These are phyloP conservation scores for Talpa occidentalis DNA, from an alignment of 2,113 vertebrate genomes.

Conservation along the genomic window DNA sequence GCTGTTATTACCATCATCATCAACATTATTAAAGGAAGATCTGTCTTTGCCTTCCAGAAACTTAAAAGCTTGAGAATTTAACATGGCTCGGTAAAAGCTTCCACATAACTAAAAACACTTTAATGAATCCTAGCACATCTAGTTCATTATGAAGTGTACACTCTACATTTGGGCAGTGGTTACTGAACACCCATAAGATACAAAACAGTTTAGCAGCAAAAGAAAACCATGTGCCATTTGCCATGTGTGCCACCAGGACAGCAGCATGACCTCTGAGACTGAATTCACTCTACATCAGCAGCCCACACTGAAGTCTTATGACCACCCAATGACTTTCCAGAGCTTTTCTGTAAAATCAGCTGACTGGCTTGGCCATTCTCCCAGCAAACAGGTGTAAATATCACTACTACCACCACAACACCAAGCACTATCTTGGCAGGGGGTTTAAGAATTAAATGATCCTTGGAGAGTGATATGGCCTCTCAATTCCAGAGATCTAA, in stretches of 20 bases:
- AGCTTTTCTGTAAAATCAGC: slow-evolving; percentile 70
- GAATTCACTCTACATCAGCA: slow-evolving; percentile 66
- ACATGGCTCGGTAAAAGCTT: slow-evolving; percentile 16
- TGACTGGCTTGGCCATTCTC: slow-evolving; percentile 72
- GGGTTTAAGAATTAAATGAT: slow-evolving; percentile 70
- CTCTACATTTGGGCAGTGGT: slow-evolving; percentile 4
- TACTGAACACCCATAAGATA: background rate
- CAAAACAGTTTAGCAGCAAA: background rate
- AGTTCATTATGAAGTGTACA: background rate
- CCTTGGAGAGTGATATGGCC: slow-evolving; percentile 72
- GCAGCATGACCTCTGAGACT: slow-evolving; percentile 53
- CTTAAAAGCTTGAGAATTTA: slow-evolving; percentile 33
- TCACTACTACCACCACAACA: slow-evolving; percentile 47
- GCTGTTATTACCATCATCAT: background rate
- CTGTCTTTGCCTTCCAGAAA: slow-evolving; percentile 29
- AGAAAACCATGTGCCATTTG: slow-evolving; percentile 23
- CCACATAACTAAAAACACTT: slow-evolving; percentile 31
- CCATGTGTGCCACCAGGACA: background rate
- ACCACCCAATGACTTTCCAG: slow-evolving; percentile 61
- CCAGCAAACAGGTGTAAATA: slow-evolving; percentile 70
- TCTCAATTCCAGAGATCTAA: slow-evolving; percentile 63
- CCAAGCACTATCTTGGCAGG: slow-evolving; percentile 55
- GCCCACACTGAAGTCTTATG: slow-evolving; percentile 54
- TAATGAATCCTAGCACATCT: background rate
- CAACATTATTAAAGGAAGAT: background rate